Percentiles rank a stretch among this genome's conserved stretches.
These are phyloP conservation scores for Tachina fera DNA, from an alignment of 2,888 invertebrate genomes.

Conservation along the genomic window DNA sequence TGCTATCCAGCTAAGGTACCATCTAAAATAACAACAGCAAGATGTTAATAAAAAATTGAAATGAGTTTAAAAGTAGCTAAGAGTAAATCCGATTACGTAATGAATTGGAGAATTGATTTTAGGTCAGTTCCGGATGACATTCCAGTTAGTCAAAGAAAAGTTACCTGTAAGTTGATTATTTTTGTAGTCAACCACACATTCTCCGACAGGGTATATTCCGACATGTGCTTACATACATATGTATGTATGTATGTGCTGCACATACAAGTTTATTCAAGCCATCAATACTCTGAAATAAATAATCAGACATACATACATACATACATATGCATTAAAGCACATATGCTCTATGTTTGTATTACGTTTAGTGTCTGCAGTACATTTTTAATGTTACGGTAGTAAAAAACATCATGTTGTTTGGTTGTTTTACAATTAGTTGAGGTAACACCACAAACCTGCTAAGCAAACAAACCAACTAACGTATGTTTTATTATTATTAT, in stretches of 20 bases:
- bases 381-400: constrained; percentile 60
- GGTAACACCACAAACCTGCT: constrained; percentile 54
- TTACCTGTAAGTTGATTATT: too few species aligned
- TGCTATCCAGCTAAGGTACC: too few species aligned
- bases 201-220: too few species aligned
- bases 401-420: constrained; percentile 58
- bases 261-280: constrained; percentile 28
- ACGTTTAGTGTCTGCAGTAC: constrained; percentile 25
- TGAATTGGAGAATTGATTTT: too few species aligned
- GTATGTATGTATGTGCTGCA: too few species aligned
- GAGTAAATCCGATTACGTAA: too few species aligned
- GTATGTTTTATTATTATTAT: constrained; percentile 6
- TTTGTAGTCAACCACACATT: too few species aligned
- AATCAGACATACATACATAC: constrained; percentile 35
- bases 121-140: too few species aligned
- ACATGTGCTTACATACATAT: neutral
- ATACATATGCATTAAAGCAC: neutral
- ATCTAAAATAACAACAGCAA: too few species aligned
- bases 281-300: constrained; percentile 11
- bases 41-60: too few species aligned
- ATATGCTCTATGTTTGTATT: neutral
- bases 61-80: too few species aligned
- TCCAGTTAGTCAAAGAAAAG: too few species aligned
- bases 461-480: constrained; percentile 19
- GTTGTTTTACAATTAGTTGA: constrained; percentile 68